A percentile compares a stretch with the other conserved stretches of the same genome.
Evolutionary conservation across 1,140 invertebrate species (phyloP).

Genomic region (Neoseiulus cucumeris): DNA sequence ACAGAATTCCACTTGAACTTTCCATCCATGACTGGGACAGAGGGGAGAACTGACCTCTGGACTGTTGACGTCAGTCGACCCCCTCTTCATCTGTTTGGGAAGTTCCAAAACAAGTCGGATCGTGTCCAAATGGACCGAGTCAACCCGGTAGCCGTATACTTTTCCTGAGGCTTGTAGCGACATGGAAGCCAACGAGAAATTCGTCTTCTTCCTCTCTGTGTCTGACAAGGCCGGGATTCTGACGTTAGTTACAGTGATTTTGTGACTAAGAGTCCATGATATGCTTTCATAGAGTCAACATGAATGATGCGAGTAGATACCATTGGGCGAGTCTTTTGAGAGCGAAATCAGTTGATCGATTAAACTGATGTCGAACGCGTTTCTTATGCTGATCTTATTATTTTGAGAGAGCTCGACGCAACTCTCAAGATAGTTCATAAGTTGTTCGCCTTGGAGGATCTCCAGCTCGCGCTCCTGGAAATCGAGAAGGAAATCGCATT

Average conservation of each 20-base stretch:
- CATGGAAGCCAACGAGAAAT: constrained; percentile 6
- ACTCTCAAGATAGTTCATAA: neutral
- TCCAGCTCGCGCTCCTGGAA: neutral
- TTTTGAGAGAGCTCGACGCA: neutral
- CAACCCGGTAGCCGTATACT: neutral
- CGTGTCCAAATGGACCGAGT: neutral
- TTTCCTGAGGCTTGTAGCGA: neutral
- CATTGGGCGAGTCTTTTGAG: neutral
- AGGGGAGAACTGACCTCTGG: no score
- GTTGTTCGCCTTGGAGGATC: neutral
- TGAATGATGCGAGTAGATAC: neutral
- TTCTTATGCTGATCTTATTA: neutral
- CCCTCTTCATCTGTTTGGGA: no score
- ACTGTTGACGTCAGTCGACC: no score
- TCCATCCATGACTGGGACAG: no score
- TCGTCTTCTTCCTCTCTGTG: neutral
- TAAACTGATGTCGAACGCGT: neutral
- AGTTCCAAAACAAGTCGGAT: neutral
- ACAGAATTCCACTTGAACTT: no score
- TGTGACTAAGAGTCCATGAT: neutral
- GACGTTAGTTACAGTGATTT: no score
- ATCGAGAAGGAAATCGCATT: neutral
- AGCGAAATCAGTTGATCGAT: neutral
- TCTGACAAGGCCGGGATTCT: no score
- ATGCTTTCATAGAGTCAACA: neutral